Base-by-base conservation (phyloP, 2,888 invertebrate genomes). In the Drosophila nigricruria region DNA sequence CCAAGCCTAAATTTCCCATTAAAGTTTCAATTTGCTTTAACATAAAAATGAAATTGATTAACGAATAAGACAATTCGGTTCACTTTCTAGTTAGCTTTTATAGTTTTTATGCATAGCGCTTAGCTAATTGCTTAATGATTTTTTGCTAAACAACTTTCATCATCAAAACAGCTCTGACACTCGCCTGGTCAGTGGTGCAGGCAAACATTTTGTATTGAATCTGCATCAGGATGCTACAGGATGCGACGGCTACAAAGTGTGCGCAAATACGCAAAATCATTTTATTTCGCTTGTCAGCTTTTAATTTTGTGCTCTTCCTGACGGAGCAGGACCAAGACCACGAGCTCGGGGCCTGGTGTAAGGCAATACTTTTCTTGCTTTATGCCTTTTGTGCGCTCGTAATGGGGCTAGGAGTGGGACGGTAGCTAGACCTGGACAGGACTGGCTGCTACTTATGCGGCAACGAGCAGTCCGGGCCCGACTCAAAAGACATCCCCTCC, bases 241-340 rank as follows among this genome's bases (percentile, higher is more conserved):
- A n/a, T n/a, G 38, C 36, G 64, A 50, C 40, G 60, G 54, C 61
- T 61, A 71, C 67, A 73, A 85, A 79, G 70, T 70, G 73, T 77
- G 65, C 82, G 85, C 81, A 80, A 83, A 84, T 82, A 85, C 74
- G 82, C 73, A 70, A 83, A 86, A 86, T 88, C 88, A 86, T 90
- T 90, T 90, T 81, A 89, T 88, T 91, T 91, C 83, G 80, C 91
- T 91, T 91, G 90, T 91, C 91, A 88, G 85, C 90, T 91, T 88
- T 88, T 88, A 87, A 88, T 88, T 88, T 87, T 81, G 77, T 87
- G 77, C 85, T 80, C 76, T 73, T 70, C 75, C 67, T 25, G 57
- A 52, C 38, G 70, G 34, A 64, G 60, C 60, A 63, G 16, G 40
- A 27, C 43, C 43, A 38, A 34, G 3, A 36, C 20, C 34, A 25